These are phyloP conservation scores for Heliconius ethilla DNA, from an alignment of 2,888 invertebrate genomes.

Conservation along the genomic window DNA sequence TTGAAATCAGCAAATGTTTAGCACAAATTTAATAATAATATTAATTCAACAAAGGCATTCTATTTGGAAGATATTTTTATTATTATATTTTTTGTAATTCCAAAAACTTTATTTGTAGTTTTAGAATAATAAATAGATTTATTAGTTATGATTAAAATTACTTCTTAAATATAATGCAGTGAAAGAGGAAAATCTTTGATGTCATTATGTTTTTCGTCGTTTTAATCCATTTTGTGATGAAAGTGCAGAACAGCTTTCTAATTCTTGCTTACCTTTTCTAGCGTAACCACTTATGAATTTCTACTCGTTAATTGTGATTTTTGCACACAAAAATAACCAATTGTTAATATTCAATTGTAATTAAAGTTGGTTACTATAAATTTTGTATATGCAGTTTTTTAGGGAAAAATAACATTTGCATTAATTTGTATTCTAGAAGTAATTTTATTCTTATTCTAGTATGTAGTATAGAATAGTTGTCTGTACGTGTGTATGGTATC, in stretches of 20 bases:
- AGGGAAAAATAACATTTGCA: neutral
- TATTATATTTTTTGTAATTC: constrained; percentile 1
- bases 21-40: neutral
- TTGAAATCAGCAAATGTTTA: neutral
- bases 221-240: no score
- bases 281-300: no score
- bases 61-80: neutral
- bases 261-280: no score
- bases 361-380: no score
- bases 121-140: neutral
- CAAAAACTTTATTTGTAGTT: neutral
- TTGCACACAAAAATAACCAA: no score
- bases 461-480: constrained; percentile 15
- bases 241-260: no score
- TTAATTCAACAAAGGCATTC: neutral
- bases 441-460: constrained; percentile 17
- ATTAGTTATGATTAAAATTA: neutral
- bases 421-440: constrained; percentile 8
- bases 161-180: neutral
- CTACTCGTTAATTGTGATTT: no score
- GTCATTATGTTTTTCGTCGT: no score
- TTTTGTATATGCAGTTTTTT: no score
- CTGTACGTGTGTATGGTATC: constrained; percentile 19
- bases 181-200: neutral
- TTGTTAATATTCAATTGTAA: no score